Base-by-base conservation (phyloP, 2,888 invertebrate species). In the Fragum whitleyi region DNA sequence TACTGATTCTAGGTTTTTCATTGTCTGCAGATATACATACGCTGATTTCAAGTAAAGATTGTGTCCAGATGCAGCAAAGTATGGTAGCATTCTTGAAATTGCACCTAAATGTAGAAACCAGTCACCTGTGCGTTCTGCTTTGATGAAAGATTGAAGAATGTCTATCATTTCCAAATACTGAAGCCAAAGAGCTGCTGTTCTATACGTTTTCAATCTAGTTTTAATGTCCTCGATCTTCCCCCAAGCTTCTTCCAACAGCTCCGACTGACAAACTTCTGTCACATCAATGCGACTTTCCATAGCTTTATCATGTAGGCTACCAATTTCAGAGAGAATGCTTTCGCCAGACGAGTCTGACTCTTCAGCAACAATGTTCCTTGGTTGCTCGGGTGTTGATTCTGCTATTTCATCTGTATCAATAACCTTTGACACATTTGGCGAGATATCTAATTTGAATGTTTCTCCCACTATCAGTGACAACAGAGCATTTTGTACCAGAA, bases 51-150 rank as follows among this genome's bases (percentile, higher is more conserved):
- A 1, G 65, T 86, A 85, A 14, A 80, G 69, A 23, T 92, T 92
- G 87, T 94, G 92, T 16, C 94, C 93, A 21, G 87, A 47, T 28
- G 90, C 89, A 36, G 85, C 80, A 57, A 88, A 78, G 72, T 78
- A 88, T n/a, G 87, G 89, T 9, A 88, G 61, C 89, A 89, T 89
- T 21, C 79, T 51, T 32, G 67, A 6, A n/a, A 89, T 29, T 53
- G 83, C 53, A 16, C 69, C 7, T 19, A 87, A 65, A 65, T 90
- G 85, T 7, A 89, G 79, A 21, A 76, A 16, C 86, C 87, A 90
- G 55, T 90, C 71, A 3, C 88, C 85, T 6, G 81, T 88, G 61
- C 86, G 70, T 73, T 85, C 86, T 57, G 89, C 77, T 67, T 73
- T 79, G 5, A 88, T 72, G 68, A 88, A 86, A 11, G 23, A 28